phyloP scores from a whole-genome alignment of 1,140 invertebrate species.

The Aculops lycopersici region DNA sequence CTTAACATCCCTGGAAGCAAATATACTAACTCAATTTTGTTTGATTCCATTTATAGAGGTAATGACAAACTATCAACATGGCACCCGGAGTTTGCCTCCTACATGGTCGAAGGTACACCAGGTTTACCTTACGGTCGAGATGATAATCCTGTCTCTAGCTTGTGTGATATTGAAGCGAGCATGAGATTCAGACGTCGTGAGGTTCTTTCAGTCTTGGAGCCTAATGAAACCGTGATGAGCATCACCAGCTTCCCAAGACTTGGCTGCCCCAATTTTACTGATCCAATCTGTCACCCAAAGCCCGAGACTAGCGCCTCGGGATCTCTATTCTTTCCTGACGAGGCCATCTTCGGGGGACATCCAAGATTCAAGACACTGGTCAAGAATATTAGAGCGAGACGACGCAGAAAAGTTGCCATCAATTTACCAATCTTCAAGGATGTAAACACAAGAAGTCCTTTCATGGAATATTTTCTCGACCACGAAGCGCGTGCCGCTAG shows the following conservation, averaged over 20 bases:
- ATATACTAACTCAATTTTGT: slow-evolving; percentile 1
- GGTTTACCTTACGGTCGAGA: slow-evolving; percentile 47
- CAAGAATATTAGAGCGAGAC: slow-evolving; percentile 54
- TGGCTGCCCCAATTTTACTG: slow-evolving; percentile 59
- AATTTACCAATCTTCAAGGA: slow-evolving; percentile 81
- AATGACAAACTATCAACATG: slow-evolving; percentile 66
- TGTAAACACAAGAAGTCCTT: slow-evolving; percentile 34
- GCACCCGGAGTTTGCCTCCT: slow-evolving; percentile 88
- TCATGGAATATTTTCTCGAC: slow-evolving; percentile 35
- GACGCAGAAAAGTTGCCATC: slow-evolving; percentile 76
- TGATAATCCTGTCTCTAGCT: slow-evolving; percentile 63
- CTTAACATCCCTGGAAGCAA: too few species aligned
- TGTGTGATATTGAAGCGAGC: slow-evolving; percentile 89
- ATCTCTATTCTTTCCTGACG: slow-evolving; percentile 79
- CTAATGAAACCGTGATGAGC: slow-evolving; percentile 53
- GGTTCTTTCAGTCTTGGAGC: slow-evolving; percentile 34
- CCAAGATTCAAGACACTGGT: slow-evolving; percentile 80
- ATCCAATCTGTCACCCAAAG: slow-evolving; percentile 32
- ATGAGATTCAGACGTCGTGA: slow-evolving; percentile 51
- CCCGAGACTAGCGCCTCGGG: slow-evolving; percentile 36
- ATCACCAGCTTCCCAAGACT: slow-evolving; percentile 76
- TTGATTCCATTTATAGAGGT: slow-evolving; percentile 22
- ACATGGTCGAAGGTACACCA: slow-evolving; percentile 98
- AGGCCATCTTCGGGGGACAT: slow-evolving; percentile 68
- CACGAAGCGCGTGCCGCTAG: slow-evolving; percentile 28